Base-by-base conservation (phyloP, 2,888 invertebrate species). In the Chesias legatella region DNA sequence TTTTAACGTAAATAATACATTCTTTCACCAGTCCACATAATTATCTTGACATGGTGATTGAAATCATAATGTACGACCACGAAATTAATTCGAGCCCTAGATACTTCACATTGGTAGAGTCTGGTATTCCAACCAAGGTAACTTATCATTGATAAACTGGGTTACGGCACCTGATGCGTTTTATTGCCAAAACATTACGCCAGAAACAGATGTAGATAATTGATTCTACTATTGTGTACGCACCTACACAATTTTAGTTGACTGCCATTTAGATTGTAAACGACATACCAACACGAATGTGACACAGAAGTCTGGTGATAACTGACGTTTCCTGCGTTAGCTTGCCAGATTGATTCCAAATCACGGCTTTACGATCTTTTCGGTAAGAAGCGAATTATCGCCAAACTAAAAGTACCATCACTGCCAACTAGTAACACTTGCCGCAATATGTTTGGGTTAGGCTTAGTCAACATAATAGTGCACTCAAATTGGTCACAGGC, bases 141-240 rank as follows among this genome's bases (percentile, higher is more conserved):
- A 58, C 53, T 55, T 45, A 53, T 60, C 42, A 48, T 47, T 48
- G 35, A 52, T 55, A 48, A 51, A 53, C 48, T 58, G 42, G 48
- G 51, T 53, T 57, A 39, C 53, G 29, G 34, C 57, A 62, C 51
- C 55, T 58, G 61, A 52, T 45, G 33, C 43, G 23, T 35, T 51
- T 55, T 55, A 58, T 53, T 63, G 68, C 65, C 68, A 71, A 67
- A 61, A 54, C 43, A 44, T 54, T 55, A 53, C 48, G 58, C 60
- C 56, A 58, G 51, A 57, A 17, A 36, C 22, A 22, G n/a, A 22
- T 1, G 33, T 25, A 43, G 47, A 49, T 55, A 53, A 61, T 63
- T 56, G 53, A 59, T 58, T 43, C 10, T 25, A 31, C 34, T 41
- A 53, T 54, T 51, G 48, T 51, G 21, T 48, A 40, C 30, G 33